Base-by-base conservation (phyloP, 2,888 invertebrate genomes). In the Pollenia labialis region DNA sequence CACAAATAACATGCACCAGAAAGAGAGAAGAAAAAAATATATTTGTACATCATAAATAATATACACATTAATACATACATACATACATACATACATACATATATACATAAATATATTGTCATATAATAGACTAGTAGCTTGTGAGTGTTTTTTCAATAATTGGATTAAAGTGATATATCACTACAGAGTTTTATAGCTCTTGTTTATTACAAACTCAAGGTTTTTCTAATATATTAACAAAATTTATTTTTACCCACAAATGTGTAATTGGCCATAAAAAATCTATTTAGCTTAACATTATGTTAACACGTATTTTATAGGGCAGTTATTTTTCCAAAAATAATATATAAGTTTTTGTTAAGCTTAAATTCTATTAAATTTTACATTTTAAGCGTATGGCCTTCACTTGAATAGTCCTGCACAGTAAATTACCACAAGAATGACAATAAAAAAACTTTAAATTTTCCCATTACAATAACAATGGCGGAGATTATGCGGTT, bases 401-500 rank as follows among this genome's bases (percentile, higher is more conserved):
- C 9, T 54, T 56, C n/a, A 66, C 7, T 54, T 46, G 10, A 16
- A 32, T 50, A 42, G 1, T n/a, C 10, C 44, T 68, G 1, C 14
- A 66, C 14, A 60, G 9, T 8, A 42, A 66, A 60, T 12, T 42
- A 62, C 62, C 62, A 76, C 52, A 75, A 62, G 8, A 46, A n/a
- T 9, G 48, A 10, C 9, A 50, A 54, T 54, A 69, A 71, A 14
- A 69, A 46, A 69, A 56, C 18, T 54, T 66, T 18, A 0, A 48
- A 69, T 60, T 58, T 58, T 18, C 14, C 72, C 40, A 46, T 44
- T 72, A 50, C 42, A 66, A 42, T 60, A 72, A 66, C 72, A 83
- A 60, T 69, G 44, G n/a, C 10, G 40, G 48, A 64, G 64, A 62
- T 74, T 58, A 42, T 18, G 66, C 72, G 79, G 72, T 79, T 72